A percentile compares a stretch with the other conserved stretches of the same genome.
Conservation (phyloP, 2,888 invertebrate species). For the Drosophila setosimentum region DNA sequence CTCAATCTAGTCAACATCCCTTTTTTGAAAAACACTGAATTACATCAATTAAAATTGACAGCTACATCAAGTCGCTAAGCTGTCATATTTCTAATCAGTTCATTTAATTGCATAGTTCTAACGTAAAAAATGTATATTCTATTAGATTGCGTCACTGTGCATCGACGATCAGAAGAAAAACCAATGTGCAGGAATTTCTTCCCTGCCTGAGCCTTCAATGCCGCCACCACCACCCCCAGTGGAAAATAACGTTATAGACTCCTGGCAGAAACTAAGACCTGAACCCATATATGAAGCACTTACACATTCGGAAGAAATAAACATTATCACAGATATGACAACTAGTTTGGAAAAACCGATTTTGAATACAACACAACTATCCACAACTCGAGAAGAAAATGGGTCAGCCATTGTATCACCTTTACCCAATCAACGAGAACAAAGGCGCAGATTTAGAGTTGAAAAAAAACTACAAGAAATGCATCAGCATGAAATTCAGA, state of each 20-base stretch:
- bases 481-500: constrained; percentile 86
- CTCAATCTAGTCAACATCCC: background rate
- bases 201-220: constrained; percentile 91
- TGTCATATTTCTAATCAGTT: background rate
- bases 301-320: constrained; percentile 86
- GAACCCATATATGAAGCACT: constrained; percentile 95
- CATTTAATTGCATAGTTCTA: background rate
- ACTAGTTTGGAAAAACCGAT: background rate
- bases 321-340: constrained; percentile 8
- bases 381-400: constrained; percentile 17
- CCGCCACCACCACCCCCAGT: constrained; percentile 89
- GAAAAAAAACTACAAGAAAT: constrained; percentile 94
- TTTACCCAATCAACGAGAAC: constrained; percentile 88
- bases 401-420: background rate
- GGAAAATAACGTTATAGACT: background rate
- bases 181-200: constrained; percentile 86
- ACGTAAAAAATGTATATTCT: background rate
- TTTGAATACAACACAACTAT: background rate
- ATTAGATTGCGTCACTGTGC: constrained; percentile 84
- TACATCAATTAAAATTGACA: background rate
- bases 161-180: constrained; percentile 71
- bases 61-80: background rate
- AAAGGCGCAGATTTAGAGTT: constrained; percentile 93
- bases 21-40: background rate
- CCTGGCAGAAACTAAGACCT: constrained; percentile 73